Conservation (phyloP, 2,888 invertebrate species). For the Sussaba pulchella region DNA sequence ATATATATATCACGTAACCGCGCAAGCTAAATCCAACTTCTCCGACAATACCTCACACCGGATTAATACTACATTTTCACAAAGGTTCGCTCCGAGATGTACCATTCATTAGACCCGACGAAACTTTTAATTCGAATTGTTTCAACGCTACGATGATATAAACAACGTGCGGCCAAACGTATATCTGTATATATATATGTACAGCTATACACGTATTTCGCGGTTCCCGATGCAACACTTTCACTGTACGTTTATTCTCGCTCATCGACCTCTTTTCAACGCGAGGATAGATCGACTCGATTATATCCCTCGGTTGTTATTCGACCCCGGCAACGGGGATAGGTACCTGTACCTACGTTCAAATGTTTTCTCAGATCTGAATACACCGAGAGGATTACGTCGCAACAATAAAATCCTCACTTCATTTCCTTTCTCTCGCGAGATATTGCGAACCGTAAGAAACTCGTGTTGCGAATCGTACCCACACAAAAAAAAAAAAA, state of each 20-base stretch:
- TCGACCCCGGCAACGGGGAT: slow-evolving; percentile 16
- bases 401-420: background rate
- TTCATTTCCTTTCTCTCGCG: background rate
- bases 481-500: no score
- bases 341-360: background rate
- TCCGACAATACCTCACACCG: slow-evolving; percentile 28
- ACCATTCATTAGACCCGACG: slow-evolving; percentile 58
- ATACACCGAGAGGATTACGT: background rate
- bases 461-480: no score
- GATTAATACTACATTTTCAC: slow-evolving; percentile 52
- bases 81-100: slow-evolving; percentile 49
- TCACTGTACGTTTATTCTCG: slow-evolving; percentile 47
- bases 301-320: slow-evolving; percentile 52
- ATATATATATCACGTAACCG: slow-evolving; percentile 31
- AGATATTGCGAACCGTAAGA: no score
- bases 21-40: slow-evolving; percentile 9
- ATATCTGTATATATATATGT: no score
- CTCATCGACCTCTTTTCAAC: slow-evolving; percentile 61
- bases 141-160: slow-evolving; percentile 4
- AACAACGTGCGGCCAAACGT: no score
- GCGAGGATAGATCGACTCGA: slow-evolving; percentile 55
- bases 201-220: no score
- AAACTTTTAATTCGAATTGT: slow-evolving; percentile 59
- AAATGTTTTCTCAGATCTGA: background rate
- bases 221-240: slow-evolving; percentile 31